Conservation (phyloP, 2,888 invertebrate species). For the Coenonympha glycerion region DNA sequence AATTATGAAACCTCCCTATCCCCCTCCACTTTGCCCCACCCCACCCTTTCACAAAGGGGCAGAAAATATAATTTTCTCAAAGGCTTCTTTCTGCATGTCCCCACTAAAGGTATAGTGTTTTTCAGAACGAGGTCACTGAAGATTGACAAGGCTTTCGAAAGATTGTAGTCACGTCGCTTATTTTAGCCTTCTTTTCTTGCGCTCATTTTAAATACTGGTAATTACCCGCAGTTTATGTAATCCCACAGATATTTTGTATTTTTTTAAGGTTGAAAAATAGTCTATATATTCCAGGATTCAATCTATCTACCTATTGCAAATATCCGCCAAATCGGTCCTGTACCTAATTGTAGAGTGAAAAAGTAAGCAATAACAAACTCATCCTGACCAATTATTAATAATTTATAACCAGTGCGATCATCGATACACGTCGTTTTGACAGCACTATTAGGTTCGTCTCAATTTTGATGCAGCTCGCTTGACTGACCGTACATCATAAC, state of each 20-base stretch:
- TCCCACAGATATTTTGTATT: no score
- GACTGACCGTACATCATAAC: conserved; percentile 40
- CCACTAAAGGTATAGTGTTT: conserved; percentile 19
- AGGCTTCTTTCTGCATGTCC: conserved; percentile 36
- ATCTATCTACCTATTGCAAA: no score
- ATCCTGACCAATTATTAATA: no score
- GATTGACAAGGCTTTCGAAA: conserved; percentile 13
- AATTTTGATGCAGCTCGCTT: conserved; percentile 33
- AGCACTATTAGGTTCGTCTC: conserved; percentile 36
- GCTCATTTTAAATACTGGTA: neutral
- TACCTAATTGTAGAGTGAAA: no score
- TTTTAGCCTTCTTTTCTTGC: neutral
- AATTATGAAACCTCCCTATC: conserved; percentile 51
- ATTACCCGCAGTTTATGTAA: no score
- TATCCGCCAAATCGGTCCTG: no score
- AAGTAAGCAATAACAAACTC: no score
- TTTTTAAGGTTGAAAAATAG: no score
- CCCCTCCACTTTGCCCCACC: conserved; percentile 27
- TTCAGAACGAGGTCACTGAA: conserved; percentile 25
- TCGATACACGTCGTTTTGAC: conserved; percentile 35
- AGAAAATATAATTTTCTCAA: conserved; percentile 42
- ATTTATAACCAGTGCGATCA: conserved; percentile 10
- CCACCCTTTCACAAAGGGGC: conserved; percentile 34
- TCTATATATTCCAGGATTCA: no score
- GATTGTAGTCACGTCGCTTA: neutral